phyloP scores from a whole-genome alignment of 23 tunicate genomes.

The Ascidia mentula region DNA sequence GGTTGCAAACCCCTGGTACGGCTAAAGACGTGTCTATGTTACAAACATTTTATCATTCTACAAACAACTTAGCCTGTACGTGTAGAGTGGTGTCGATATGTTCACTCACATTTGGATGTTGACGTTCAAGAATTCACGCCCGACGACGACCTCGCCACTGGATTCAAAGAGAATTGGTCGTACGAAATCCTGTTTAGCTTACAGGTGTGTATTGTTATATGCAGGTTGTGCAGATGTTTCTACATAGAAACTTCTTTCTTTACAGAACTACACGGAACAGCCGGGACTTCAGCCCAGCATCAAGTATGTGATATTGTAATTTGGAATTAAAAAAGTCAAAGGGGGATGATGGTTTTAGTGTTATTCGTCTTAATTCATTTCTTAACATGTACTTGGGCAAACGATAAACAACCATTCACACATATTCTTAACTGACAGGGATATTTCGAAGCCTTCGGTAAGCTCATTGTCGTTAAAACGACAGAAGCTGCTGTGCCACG shows the following conservation, averaged over 20 bases:
- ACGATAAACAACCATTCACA: no score
- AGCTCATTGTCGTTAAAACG: conserved; percentile 4
- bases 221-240: neutral
- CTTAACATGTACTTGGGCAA: no score
- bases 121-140: conserved; percentile 24
- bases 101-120: conserved; percentile 56
- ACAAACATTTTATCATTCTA: no score
- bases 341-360: no score
- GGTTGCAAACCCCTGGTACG: no score
- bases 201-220: conserved; percentile 13
- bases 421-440: no score
- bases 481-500: conserved; percentile 29
- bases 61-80: no score
- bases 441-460: conserved; percentile 16
- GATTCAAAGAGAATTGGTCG: conserved; percentile 62
- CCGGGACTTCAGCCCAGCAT: conserved; percentile 82
- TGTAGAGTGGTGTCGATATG: conserved; percentile 76
- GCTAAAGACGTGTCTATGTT: no score
- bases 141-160: conserved; percentile 35
- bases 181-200: conserved; percentile 20
- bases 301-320: conserved; percentile 82
- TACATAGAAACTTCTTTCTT: neutral
- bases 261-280: conserved; percentile 83
- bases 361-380: no score
- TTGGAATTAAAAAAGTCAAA: no score